Base-by-base conservation (phyloP, 1,140 invertebrate species). In the Melanaphis sacchari region DNA sequence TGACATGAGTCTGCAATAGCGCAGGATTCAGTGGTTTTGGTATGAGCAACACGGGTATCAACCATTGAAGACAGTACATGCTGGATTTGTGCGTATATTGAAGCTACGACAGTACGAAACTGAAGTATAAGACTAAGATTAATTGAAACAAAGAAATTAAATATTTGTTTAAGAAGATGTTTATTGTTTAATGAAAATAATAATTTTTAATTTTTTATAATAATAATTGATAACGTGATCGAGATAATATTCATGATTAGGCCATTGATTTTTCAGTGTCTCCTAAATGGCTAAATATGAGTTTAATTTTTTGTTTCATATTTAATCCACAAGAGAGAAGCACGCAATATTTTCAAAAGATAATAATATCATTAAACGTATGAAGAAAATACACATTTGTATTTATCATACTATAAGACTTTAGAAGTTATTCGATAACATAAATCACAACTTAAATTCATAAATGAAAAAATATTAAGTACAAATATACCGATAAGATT, bases 21-120 rank as follows among this genome's bases (percentile, higher is more conserved):
- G 98, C 98, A 94, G 98, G 98, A 96, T 99, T 99, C 81, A 98
- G 96, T 81, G 99, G 99, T 96, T 99, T 99, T 94, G 99, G 99
- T 95, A 99, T 99, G 89, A 99, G 96, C 93, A 99, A 96, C 90
- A 99, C 98, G 90, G 99, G 99, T 94, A 99, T 98, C 94, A 99
- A 96, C 98, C 98, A 99, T 96, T 99, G 99, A 94, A 99, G 96
- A 96, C 99, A 99, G 96, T 99, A 99, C 99, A 99, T 99, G 94
- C 82, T 41, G 66, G 18, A 3, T n/a, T 46, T 66, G 87, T 81
- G 93, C 52, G 84, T 43, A 11, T 38, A 41, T 36, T 22, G 31
- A 36, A 40, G 21, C 82, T 11, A 24, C 82, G 82, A 40, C 26
- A 84, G 38, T 41, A 24, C 40, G 82, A 40, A 24, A 84, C 82